Percentiles rank a stretch among this genome's conserved stretches.
These are phyloP conservation scores for Theristus sp. DNA, from an alignment of 2,888 invertebrate genomes.

Conservation along the genomic window DNA sequence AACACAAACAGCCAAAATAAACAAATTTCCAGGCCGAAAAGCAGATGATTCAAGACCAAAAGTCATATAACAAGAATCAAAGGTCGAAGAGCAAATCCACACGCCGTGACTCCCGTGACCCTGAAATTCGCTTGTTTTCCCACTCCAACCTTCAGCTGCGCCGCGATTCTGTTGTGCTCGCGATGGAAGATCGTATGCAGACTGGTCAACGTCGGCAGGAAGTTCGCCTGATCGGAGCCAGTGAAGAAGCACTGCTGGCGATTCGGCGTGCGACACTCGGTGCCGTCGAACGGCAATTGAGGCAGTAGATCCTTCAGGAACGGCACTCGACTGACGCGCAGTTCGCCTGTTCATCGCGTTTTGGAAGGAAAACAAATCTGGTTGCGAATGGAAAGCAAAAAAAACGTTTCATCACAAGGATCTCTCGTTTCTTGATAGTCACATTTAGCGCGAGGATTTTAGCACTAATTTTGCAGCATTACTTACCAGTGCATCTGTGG, in stretches of 20 bases:
- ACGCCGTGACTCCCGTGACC: too few relatives aligned
- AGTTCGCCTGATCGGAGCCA: conserved; percentile 6
- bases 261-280: conserved; percentile 1
- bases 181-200: conserved; percentile 10
- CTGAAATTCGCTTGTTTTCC: too few relatives aligned
- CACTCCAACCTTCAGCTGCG: conserved; percentile 5
- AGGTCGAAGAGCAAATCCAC: too few relatives aligned
- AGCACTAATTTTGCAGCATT: too few relatives aligned
- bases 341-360: conserved; percentile 15
- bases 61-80: too few relatives aligned
- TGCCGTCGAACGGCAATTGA: background rate
- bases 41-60: too few relatives aligned
- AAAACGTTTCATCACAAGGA: background rate
- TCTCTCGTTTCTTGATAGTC: too few relatives aligned
- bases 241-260: conserved; percentile 8
- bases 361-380: background rate
- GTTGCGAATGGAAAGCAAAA: background rate
- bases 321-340: conserved; percentile 8
- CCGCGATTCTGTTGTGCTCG: conserved; percentile 11
- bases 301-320: conserved; percentile 6
- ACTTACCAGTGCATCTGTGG: too few relatives aligned
- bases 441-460: too few relatives aligned
- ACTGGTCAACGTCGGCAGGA: conserved; percentile 6
- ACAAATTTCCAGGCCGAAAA: too few relatives aligned
- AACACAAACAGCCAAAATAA: background rate